Evolutionary conservation across 2,888 invertebrate genomes (phyloP), one percentile per base, ranked within the genome.

Genomic region (Microctonus aethiopoides): DNA sequence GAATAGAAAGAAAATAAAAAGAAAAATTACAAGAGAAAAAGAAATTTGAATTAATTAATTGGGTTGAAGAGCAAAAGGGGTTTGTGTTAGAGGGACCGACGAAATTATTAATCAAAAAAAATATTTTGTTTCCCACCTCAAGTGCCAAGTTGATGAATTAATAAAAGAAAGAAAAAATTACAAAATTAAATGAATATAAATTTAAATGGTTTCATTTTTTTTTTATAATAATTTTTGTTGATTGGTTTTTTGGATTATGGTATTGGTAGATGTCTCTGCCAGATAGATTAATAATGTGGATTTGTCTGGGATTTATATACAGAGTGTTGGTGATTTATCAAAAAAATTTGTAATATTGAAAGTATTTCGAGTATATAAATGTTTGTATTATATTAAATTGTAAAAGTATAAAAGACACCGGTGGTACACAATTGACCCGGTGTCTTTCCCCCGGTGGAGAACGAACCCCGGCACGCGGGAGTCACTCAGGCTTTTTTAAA

Each of bases 401-500:
- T 24, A 54, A 7, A 54, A n/a, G 11, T 24, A 24, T 54, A 54
- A 39, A 39, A 39, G 39, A 13, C 39, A n/a, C 39, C 39, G n/a
- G n/a, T 46, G 46, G 16, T 3, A 46, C 16, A 29, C 16, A 29
- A 39, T 24, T 24, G 13, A 39, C 41, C 41, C 22, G 22, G 41
- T 61, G 24, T 41, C 61, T 36, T 16, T 6, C 16, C 41, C 39
- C 41, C 11, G n/a, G 39, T 61, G 61, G 39, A 61, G 46, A 46
- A 46, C 46, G 16, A 46, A 46, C 6, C 46, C 41, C 39, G 61
- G 61, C 41, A 41, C 61, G 61, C 24, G 61, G 39, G 61, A 46
- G 46, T 46, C 46, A 46, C 46, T 16, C 46, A 79, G 77, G 80
- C 78, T 65, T 78, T 81, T 72, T 84, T 84, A 84, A 83, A 84